Evolutionary conservation across 2,888 invertebrate genomes (phyloP).

Genomic region (Urechis unicinctus): DNA sequence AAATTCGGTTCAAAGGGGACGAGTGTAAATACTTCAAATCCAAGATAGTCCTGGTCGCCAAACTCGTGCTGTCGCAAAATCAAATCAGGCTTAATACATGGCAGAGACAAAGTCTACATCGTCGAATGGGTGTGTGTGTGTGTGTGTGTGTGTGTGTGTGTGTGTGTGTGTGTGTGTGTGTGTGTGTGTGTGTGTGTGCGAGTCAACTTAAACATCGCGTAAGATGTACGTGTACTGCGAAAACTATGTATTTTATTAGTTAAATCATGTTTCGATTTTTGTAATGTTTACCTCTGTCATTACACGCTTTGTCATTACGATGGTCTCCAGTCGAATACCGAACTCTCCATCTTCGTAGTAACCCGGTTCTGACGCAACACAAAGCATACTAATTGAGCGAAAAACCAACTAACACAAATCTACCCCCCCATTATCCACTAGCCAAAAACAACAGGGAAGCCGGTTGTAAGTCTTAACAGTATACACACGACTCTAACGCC

Average conservation of each 20-base stretch:
- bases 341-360: conserved; percentile 82
- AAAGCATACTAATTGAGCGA: neutral
- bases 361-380: conserved; percentile 61
- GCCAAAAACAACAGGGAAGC: no score
- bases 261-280: no score
- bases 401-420: no score
- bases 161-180: no score
- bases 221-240: no score
- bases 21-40: conserved; percentile 38
- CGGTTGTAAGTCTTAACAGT: no score
- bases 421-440: no score
- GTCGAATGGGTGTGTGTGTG: neutral
- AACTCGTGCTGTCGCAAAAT: conserved; percentile 14
- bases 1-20: conserved; percentile 47
- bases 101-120: neutral
- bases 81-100: neutral
- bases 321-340: conserved; percentile 81
- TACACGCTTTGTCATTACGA: conserved; percentile 35
- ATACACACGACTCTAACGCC: no score
- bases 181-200: no score
- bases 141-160: no score
- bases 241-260: no score
- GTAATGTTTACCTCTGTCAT: conserved; percentile 31
- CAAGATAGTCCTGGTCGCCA: conserved; percentile 26
- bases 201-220: no score